phyloP scores from a whole-genome alignment of 1,140 invertebrate genomes.

The Anastatus disparis region DNA sequence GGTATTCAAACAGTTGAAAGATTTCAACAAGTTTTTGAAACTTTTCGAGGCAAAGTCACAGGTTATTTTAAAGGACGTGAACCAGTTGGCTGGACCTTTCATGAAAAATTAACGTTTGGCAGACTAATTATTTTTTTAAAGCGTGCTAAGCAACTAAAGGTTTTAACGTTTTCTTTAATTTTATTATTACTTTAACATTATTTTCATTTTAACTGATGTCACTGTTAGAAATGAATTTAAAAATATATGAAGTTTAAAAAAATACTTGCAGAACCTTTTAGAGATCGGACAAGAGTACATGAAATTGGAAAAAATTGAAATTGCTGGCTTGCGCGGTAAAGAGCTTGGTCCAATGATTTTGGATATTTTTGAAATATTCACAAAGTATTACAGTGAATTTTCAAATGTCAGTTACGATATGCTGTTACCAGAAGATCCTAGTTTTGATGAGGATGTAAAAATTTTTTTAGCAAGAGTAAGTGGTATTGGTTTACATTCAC shows the following conservation, averaged over 20 bases:
- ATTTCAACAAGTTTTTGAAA: slow-evolving; percentile 60
- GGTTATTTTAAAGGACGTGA: slow-evolving; percentile 68
- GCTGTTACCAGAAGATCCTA: slow-evolving; percentile 73
- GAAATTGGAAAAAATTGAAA: slow-evolving; percentile 89
- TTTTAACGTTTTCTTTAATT: too few relatives aligned
- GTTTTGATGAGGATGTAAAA: slow-evolving; percentile 71
- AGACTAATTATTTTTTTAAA: slow-evolving; percentile 70
- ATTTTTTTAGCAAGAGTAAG: slow-evolving; percentile 55
- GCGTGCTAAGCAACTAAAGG: slow-evolving; percentile 63
- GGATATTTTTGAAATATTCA: slow-evolving; percentile 78
- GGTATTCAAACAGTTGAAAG: slow-evolving; percentile 48
- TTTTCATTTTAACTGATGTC: too few relatives aligned
- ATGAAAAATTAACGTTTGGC: slow-evolving; percentile 72
- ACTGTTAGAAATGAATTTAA: too few relatives aligned
- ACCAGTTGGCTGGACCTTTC: slow-evolving; percentile 72
- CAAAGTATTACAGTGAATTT: slow-evolving; percentile 75
- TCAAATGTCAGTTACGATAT: slow-evolving; percentile 76
- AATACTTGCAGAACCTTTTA: slow-evolving; percentile 73
- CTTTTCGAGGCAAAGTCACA: slow-evolving; percentile 68
- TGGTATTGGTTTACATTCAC: too few relatives aligned
- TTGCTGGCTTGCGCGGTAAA: slow-evolving; percentile 81
- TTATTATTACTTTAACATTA: too few relatives aligned
- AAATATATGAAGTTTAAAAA: too few relatives aligned
- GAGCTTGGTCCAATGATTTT: slow-evolving; percentile 66
- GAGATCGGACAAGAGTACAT: slow-evolving; percentile 80